Percentiles rank a stretch among this genome's conserved stretches.
Conservation (phyloP, 2,888 invertebrate species). For the Elysia crispata region DNA sequence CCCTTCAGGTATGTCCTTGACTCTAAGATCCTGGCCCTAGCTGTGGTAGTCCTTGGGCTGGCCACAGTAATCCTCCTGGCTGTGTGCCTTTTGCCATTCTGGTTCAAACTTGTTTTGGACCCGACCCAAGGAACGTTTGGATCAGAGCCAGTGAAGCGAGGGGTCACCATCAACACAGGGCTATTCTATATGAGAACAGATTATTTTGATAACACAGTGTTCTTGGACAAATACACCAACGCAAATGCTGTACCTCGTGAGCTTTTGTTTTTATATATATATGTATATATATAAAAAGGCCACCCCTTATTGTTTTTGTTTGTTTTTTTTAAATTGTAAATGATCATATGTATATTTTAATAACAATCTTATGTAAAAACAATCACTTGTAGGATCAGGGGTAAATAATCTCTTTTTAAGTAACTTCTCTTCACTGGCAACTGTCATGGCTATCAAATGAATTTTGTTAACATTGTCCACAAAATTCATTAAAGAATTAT, state of each 20-base stretch:
- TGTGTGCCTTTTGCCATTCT: conserved; percentile 49
- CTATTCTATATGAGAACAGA: conserved; percentile 53
- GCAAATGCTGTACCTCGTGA: conserved; percentile 59
- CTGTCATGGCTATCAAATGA: no score
- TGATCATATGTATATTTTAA: no score
- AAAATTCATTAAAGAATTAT: no score
- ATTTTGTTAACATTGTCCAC: no score
- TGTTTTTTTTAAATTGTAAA: no score
- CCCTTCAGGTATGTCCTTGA: conserved; percentile 45
- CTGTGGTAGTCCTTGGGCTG: conserved; percentile 45
- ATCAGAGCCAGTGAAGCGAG: conserved; percentile 46
- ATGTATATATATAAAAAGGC: no score
- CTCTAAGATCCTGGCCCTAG: conserved; percentile 51
- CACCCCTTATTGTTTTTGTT: no score
- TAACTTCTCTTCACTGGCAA: no score
- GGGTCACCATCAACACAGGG: conserved; percentile 54
- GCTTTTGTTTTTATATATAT: no score
- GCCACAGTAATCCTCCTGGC: conserved; percentile 35
- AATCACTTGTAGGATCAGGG: no score
- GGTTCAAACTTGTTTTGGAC: conserved; percentile 52
- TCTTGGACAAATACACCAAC: conserved; percentile 57
- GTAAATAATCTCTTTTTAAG: no score
- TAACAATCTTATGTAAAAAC: no score
- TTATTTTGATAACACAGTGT: conserved; percentile 53
- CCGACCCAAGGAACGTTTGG: conserved; percentile 54